Evolutionary conservation across 2,888 invertebrate species (phyloP).

Genomic region (Allygus modestus): DNA sequence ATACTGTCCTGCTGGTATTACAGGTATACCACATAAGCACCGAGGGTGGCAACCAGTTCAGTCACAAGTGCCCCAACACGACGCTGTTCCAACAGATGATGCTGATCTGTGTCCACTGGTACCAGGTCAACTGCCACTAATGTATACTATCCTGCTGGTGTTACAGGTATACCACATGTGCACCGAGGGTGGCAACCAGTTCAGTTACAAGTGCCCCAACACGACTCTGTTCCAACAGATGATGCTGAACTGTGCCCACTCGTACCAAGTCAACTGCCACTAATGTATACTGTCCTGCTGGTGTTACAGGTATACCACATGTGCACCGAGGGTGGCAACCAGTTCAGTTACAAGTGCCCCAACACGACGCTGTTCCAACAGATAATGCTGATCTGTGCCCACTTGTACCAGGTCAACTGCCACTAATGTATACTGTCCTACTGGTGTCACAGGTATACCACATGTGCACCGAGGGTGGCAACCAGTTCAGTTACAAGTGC

Average conservation of each 20-base stretch:
- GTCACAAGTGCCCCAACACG: slow-evolving; percentile 87
- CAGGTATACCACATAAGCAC: slow-evolving; percentile 91
- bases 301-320: slow-evolving; percentile 85
- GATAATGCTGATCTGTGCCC: slow-evolving; percentile 88
- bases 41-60: slow-evolving; percentile 85
- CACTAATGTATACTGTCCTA: too few species aligned
- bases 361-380: slow-evolving; percentile 89
- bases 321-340: slow-evolving; percentile 86
- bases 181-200: slow-evolving; percentile 85
- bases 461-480: slow-evolving; percentile 87
- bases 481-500: slow-evolving; percentile 87
- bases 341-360: slow-evolving; percentile 88
- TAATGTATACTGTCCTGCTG: too few species aligned
- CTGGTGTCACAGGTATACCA: slow-evolving; percentile 82
- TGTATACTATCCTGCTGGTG: too few species aligned
- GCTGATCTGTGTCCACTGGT: slow-evolving; percentile 90
- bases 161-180: slow-evolving; percentile 89
- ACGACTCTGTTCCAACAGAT: slow-evolving; percentile 88
- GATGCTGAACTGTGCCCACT: slow-evolving; percentile 89
- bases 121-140: slow-evolving; percentile 90
- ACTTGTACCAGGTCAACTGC: slow-evolving; percentile 91
- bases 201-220: slow-evolving; percentile 88
- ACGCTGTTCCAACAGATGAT: slow-evolving; percentile 89
- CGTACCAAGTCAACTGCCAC: slow-evolving; percentile 91
- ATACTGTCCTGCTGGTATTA: too few species aligned